A percentile compares a stretch with the other conserved stretches of the same genome.
Conservation (phyloP, 1,140 invertebrate species). For the Drosophila grimshawi region DNA sequence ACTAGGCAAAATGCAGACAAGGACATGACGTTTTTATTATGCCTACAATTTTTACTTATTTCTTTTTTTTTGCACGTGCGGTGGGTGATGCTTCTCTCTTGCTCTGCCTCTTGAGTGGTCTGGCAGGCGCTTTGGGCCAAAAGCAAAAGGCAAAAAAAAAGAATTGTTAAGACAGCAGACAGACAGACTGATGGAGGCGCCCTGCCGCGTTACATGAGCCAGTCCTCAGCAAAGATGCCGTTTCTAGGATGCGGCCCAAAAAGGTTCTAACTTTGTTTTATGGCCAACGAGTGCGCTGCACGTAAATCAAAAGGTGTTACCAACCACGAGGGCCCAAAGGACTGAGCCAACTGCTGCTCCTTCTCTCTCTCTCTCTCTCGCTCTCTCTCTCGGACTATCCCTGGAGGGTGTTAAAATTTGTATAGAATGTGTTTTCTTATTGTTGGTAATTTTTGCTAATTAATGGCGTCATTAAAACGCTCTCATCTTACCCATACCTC, state of each 20-base stretch:
- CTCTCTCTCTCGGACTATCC: neutral
- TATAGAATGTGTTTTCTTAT: constrained; percentile 41
- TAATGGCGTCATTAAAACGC: constrained; percentile 72
- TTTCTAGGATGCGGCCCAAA: constrained; percentile 18
- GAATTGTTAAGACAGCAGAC: constrained; percentile 30
- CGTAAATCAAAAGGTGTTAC: constrained; percentile 79
- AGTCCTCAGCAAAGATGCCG: constrained; percentile 46
- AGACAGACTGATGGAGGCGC: constrained; percentile 40
- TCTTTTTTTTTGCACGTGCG: constrained; percentile 39
- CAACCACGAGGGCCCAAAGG: constrained; percentile 33
- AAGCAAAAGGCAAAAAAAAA: neutral
- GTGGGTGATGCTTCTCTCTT: neutral
- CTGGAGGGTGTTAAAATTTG: constrained; percentile 46
- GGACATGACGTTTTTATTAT: constrained; percentile 81
- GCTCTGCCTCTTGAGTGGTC: neutral
- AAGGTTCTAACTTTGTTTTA: constrained; percentile 72
- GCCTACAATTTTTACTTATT: constrained; percentile 32
- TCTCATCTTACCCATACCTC: neutral
- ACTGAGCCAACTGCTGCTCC: constrained; percentile 16
- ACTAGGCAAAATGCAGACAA: constrained; percentile 52
- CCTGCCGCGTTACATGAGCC: constrained; percentile 66
- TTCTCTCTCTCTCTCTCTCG: neutral
- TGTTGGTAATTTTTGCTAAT: constrained; percentile 76
- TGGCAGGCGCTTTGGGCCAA: constrained; percentile 19
- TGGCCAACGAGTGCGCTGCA: constrained; percentile 53